These are phyloP conservation scores for Poecilobothrus nobilitatus DNA, from an alignment of 2,888 invertebrate species.

Conservation along the genomic window DNA sequence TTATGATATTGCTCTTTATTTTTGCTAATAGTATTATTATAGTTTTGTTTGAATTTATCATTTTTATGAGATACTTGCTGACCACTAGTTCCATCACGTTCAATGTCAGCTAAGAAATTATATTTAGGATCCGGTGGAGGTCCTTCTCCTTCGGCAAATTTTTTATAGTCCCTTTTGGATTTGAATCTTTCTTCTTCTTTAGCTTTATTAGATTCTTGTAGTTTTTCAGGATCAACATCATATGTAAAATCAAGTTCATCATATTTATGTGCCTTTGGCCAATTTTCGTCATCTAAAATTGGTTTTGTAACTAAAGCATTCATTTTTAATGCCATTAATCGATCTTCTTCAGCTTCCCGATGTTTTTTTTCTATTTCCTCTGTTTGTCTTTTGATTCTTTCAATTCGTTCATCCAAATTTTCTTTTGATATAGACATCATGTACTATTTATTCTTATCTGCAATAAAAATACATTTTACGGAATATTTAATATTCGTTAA, in stretches of 20 bases:
- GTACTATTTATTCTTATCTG: background rate
- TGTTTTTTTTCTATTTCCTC: conserved; percentile 26
- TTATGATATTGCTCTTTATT: conserved; percentile 18
- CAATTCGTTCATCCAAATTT: conserved; percentile 26
- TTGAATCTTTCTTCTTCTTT: conserved; percentile 14
- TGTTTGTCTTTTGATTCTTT: conserved; percentile 25
- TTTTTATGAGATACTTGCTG: background rate
- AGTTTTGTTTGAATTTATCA: background rate
- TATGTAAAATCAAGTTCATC: conserved; percentile 44
- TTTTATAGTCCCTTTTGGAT: conserved; percentile 26
- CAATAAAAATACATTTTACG: no score
- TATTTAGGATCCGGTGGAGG: conserved; percentile 45
- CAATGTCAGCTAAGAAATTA: conserved; percentile 43
- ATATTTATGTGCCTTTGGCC: conserved; percentile 45
- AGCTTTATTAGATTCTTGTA: conserved; percentile 24
- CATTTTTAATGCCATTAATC: conserved; percentile 41
- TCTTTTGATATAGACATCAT: conserved; percentile 21
- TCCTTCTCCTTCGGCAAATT: conserved; percentile 39
- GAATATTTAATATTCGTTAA: no score
- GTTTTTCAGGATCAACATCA: conserved; percentile 24
- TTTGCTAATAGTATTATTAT: conserved; percentile 14
- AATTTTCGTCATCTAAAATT: conserved; percentile 37
- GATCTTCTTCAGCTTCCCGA: conserved; percentile 44
- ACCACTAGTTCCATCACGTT: conserved; percentile 34
- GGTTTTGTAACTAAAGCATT: conserved; percentile 43